Conservation (phyloP, 2,888 invertebrate species). For the Loripinus fragilis region DNA sequence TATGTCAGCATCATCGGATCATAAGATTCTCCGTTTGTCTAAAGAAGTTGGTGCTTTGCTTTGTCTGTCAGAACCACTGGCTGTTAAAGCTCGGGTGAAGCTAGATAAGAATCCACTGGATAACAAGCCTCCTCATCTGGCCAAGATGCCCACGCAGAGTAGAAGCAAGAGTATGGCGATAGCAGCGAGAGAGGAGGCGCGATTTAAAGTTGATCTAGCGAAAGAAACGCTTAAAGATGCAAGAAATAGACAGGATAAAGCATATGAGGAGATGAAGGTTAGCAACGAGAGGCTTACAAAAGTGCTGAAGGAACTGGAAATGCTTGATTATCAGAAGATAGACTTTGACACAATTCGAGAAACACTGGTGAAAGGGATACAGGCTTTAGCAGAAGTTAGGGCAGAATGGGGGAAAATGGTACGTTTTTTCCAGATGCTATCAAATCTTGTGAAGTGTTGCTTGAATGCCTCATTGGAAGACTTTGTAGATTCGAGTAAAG, state of each 20-base stretch:
- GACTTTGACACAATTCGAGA: background rate
- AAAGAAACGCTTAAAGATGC: background rate
- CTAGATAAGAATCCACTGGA: background rate
- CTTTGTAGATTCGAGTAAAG: background rate
- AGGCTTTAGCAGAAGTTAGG: background rate
- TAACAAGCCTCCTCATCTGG: constrained; percentile 1
- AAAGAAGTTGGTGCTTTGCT: background rate
- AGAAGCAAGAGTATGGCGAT: background rate
- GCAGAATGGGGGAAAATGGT: constrained; percentile 1
- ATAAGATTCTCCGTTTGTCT: background rate
- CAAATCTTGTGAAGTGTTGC: background rate
- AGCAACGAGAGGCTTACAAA: background rate
- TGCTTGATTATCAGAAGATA: background rate
- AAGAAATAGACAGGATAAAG: background rate
- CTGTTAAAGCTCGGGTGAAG: background rate
- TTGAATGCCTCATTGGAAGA: background rate
- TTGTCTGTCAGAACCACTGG: background rate
- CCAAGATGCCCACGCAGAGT: constrained; percentile 5
- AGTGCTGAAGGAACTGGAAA: background rate
- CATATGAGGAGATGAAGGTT: background rate
- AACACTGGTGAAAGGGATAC: constrained; percentile 1
- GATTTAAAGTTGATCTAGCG: background rate
- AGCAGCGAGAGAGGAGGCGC: background rate
- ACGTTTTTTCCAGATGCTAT: background rate
- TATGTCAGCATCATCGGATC: background rate